Evolutionary conservation across 2,888 invertebrate species (phyloP), one percentile per base, ranked within the genome.

Genomic region (Meliscaeva auricollis): DNA sequence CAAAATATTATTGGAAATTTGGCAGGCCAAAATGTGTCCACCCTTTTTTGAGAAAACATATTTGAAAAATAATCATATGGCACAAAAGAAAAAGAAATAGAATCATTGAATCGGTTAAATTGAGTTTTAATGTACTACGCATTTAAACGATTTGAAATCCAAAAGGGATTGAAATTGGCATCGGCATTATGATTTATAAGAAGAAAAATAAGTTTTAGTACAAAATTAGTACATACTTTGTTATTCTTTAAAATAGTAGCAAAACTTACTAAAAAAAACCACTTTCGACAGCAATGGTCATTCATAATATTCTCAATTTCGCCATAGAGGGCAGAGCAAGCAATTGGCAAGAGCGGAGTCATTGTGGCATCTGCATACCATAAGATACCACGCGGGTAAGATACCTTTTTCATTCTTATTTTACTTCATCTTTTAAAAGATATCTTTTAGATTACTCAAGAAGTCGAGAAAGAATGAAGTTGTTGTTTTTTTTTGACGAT

Each of bases 281-380:
- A 30, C 9, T 30, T 30, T 30, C 54, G 15, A 32, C 54, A 54
- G 8, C 54, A 1, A 15, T 32, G 54, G 1, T 30, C 30, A 0
- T 4, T 26, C 26, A 22, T n/a, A 41, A 20, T n/a, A n/a, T n/a
- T n/a, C n/a, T n/a, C 26, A 54, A 58, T 66, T 35, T 30, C n/a
- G 35, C 69, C 46, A 32, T 17, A 58, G 50, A 58, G 50, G 58
- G 64, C 32, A 70, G 26, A 70, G 26, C 26, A 26, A 26, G 26
- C 26, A 26, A 38, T n/a, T 1, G 22, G 1, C 17, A 52, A 2
- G 44, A 30, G 9, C 30, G 15, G 30, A 9, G 9, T 2, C 3
- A 48, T 20, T 22, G 58, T 22, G 58, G 68, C 48, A 84, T 80
- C 75, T 66, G 60, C 70, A 80, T 80, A 58, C 32, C 38, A 68